Percentiles rank a stretch among this genome's conserved stretches.
These are phyloP conservation scores for Chalcosyrphus nemorum DNA, from an alignment of 2,888 invertebrate species.

Conservation along the genomic window DNA sequence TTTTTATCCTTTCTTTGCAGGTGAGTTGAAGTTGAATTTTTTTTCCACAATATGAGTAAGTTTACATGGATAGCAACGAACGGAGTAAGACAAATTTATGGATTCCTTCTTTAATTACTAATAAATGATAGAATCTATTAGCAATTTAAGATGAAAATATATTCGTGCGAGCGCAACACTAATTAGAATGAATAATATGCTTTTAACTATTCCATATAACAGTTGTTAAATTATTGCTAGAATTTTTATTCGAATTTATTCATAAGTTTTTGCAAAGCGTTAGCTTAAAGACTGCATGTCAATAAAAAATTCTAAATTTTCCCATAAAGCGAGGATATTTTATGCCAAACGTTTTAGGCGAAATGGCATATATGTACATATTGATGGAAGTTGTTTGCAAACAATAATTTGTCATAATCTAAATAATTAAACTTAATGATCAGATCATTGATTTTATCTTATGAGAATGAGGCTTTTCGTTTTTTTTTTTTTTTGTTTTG, in stretches of 20 bases:
- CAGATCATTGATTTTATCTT: background rate
- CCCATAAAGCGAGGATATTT: background rate
- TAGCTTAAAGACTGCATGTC: background rate
- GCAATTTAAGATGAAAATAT: background rate
- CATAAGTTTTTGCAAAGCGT: background rate
- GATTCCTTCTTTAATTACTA: background rate
- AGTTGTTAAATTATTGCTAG: background rate
- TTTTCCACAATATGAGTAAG: background rate
- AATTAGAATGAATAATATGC: constrained; percentile 9
- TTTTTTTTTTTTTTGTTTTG: too few relatives aligned
- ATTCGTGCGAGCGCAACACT: background rate
- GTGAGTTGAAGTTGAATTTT: constrained; percentile 12
- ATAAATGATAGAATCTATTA: background rate
- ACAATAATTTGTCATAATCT: background rate
- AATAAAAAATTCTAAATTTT: background rate
- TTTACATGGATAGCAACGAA: background rate
- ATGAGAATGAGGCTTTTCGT: background rate
- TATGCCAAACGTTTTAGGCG: background rate
- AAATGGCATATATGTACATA: background rate
- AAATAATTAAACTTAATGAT: background rate
- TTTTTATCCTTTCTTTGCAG: constrained; percentile 18
- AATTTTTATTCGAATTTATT: background rate
- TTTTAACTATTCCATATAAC: background rate
- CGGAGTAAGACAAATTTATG: background rate
- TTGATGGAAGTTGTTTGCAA: background rate